Base-by-base conservation (phyloP, 2,888 invertebrate species). In the Chrysolina americana region DNA sequence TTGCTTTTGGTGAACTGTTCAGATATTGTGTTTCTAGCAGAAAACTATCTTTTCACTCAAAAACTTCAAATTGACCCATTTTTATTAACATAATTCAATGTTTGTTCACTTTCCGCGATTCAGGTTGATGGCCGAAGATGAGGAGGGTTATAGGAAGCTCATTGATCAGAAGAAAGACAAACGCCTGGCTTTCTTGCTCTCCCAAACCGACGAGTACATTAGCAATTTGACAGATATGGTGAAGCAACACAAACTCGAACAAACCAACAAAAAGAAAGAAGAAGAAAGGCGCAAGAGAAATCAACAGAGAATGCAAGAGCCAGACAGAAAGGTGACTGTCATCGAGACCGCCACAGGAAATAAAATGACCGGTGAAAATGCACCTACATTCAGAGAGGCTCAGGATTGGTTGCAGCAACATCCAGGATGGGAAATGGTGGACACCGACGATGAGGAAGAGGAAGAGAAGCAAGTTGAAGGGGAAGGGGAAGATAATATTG, bases 101-200 rank as follows among this genome's bases (percentile, higher is more conserved):
- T 15, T 50, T 6, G 11, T 69, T 68, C 53, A 48, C n/a, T 36
- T 62, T 68, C 53, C 56, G 13, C 19, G 21, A 41, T 70, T 44
- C 81, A 94, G 98, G 83, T 92, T 99, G 81, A 99, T 99, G 99
- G 98, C 98, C 47, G 99, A 99, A 88, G 99, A 99, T 89, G 99
- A 99, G 90, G 99, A 99, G 88, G 99, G 99, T 78, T 99, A 99
- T 90, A 92, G 99, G 80, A 99, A 99, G 88, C 93, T 99, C 70
- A 99, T 99, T 85, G 99, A 99, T 92, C 98, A 99, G 88, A 99
- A 99, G 93, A 99, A 99, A 92, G 99, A 99, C 90, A 98, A 98
- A 89, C 95, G 99, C 71, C 90, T 99, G 85, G 99, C 99, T 66
- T 99, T 98, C 92, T 91, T 99, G 70, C 91, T 99, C 65, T 95